Base-by-base conservation (phyloP, 2,888 invertebrate species). In the Sarcophaga variegata region DNA sequence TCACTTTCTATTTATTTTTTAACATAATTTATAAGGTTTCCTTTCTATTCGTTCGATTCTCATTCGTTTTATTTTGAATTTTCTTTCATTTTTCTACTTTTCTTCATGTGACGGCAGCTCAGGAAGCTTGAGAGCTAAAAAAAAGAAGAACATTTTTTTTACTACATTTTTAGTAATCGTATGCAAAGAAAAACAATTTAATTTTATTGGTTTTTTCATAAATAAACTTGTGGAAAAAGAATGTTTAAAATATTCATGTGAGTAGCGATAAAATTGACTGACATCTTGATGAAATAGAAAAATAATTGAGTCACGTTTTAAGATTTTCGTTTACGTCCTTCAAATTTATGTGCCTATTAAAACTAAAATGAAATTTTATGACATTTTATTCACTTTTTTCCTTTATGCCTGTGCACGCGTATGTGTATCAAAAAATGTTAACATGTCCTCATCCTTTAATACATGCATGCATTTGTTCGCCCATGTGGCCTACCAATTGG, bases 151-250 rank as follows among this genome's bases (percentile, higher is more conserved):
- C n/a, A 12, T 12, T n/a, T 63, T 45, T 72, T 72, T 10, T 22
- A n/a, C 25, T 66, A 47, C 66, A 6, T 25, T n/a, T 72, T 45
- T 67, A 37, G n/a, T 80, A 86, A 80, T 79, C 79, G 45, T 69
- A 86, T 86, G 77, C 78, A 37, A 37, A 37, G 71, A 77, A 90
- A 92, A 92, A 92, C 92, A 91, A 92, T 92, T 92, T 92, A 91
- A 91, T 92, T 92, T 92, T 92, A 92, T 91, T 92, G 91, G 90
- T 91, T 91, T 92, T 88, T 90, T 85, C 92, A 92, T 92, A 91
- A 92, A 92, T 83, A 79, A 74, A 22, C 4, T 91, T 90, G 70
- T 47, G 22, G 60, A n/a, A 64, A 64, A 20, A 74, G 25, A 67
- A 4, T 54, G 66, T 59, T 77, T 77, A 64, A 81, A 64, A 81